phyloP scores from a whole-genome alignment of 2,888 invertebrate genomes.

The Chalcis sispes region DNA sequence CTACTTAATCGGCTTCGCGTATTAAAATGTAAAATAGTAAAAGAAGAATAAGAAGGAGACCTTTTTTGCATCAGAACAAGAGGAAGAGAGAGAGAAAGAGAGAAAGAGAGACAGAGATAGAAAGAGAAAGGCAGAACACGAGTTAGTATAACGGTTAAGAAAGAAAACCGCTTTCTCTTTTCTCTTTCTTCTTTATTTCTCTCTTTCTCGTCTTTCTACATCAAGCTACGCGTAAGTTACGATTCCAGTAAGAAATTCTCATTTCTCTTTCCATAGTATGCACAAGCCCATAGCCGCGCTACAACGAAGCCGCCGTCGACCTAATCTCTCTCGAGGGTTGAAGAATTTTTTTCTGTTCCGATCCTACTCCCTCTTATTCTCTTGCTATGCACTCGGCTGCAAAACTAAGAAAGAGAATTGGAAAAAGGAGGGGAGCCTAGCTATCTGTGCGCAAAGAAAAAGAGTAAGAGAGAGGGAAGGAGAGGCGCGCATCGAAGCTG shows the following conservation, averaged over 20 bases:
- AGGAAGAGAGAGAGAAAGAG: neutral
- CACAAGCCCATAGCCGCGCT: neutral
- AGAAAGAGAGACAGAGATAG: neutral
- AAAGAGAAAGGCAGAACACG: neutral
- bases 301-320: conserved; percentile 4
- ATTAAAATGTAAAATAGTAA: conserved; percentile 17
- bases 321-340: conserved; percentile 51
- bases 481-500: too few relatives aligned
- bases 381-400: too few relatives aligned
- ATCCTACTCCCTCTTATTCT: too few relatives aligned
- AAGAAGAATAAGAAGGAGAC: neutral
- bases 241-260: conserved; percentile 43
- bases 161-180: neutral
- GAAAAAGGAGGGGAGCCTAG: conserved; percentile 7
- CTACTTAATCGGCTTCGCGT: conserved; percentile 17
- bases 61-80: neutral
- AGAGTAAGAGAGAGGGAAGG: neutral
- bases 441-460: too few relatives aligned
- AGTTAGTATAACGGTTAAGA: neutral
- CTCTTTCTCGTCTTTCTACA: conserved; percentile 7
- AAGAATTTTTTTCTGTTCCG: conserved; percentile 14
- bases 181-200: neutral
- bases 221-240: conserved; percentile 36
- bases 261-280: conserved; percentile 27
- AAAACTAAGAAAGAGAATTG: conserved; percentile 19